Percentiles rank a stretch among this genome's conserved stretches.
Evolutionary conservation across 2,888 invertebrate genomes (phyloP).

Genomic region (Scaptomyza polygonia): DNA sequence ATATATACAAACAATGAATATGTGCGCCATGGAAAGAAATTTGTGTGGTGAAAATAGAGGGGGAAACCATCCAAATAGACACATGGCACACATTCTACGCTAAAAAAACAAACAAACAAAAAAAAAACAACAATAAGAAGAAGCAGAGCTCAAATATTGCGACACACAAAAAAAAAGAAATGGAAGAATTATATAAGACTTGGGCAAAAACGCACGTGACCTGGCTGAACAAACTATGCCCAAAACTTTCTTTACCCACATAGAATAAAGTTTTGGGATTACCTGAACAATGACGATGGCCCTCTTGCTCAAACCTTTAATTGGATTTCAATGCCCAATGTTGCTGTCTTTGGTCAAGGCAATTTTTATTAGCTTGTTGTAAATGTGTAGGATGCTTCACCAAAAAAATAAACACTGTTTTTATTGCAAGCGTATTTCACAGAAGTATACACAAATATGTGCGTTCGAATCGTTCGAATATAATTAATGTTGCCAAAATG

Average conservation of each 20-base stretch:
- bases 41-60: no score
- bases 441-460: conserved; percentile 20
- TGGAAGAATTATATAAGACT: conserved; percentile 18
- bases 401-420: conserved; percentile 22
- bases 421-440: conserved; percentile 14
- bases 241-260: conserved; percentile 1
- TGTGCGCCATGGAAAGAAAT: conserved; percentile 62
- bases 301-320: conserved; percentile 38
- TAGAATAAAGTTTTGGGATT: conserved; percentile 24
- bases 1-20: conserved; percentile 44
- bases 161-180: conserved; percentile 35
- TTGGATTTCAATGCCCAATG: conserved; percentile 58
- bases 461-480: conserved; percentile 27
- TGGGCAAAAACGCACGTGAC: conserved; percentile 59
- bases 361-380: conserved; percentile 66
- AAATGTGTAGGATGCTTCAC: conserved; percentile 10
- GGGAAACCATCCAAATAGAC: conserved; percentile 1
- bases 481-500: conserved; percentile 56
- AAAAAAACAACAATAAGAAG: not conserved
- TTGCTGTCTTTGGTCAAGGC: conserved; percentile 30
- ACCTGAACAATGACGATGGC: conserved; percentile 22
- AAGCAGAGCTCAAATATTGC: conserved; percentile 31
- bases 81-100: conserved; percentile 19
- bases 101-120: conserved; percentile 12
- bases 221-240: conserved; percentile 41